phyloP scores from a whole-genome alignment of 2,797 vertebrate species.

The Pangasius larnaudii region DNA sequence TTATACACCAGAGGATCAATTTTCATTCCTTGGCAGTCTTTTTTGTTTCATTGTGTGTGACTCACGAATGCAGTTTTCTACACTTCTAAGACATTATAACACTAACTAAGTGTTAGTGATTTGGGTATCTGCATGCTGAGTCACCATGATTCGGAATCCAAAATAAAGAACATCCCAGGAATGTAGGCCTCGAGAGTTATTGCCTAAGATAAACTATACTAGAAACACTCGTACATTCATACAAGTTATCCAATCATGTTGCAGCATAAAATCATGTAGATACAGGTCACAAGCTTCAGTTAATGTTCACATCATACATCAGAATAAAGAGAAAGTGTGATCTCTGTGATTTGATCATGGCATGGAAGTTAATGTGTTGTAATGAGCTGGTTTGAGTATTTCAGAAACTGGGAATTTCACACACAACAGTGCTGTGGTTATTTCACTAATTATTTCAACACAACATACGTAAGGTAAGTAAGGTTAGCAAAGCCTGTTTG shows the following conservation, averaged over 20 bases:
- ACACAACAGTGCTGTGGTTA: not conserved
- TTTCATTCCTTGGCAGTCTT: not conserved
- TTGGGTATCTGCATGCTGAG: not conserved
- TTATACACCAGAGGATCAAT: not conserved
- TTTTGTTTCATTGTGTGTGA: not conserved
- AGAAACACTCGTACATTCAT: no score
- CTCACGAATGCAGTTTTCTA: not conserved
- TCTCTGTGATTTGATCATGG: no score
- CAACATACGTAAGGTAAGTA: not conserved
- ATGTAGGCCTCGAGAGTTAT: not conserved
- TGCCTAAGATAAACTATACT: no score
- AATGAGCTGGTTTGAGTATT: no score
- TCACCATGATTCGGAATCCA: not conserved
- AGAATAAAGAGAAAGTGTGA: no score
- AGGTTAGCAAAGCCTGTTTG: not conserved
- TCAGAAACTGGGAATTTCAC: no score
- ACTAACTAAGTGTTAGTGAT: not conserved
- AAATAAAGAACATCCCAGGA: not conserved
- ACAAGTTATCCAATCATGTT: no score
- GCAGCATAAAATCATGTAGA: no score
- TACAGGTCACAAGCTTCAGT: no score
- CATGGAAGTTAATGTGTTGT: no score
- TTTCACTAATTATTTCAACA: not conserved
- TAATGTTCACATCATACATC: no score
- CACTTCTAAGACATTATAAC: not conserved